Conservation (phyloP, 2,113 vertebrate genomes). For the Orthonyx spaldingii region DNA sequence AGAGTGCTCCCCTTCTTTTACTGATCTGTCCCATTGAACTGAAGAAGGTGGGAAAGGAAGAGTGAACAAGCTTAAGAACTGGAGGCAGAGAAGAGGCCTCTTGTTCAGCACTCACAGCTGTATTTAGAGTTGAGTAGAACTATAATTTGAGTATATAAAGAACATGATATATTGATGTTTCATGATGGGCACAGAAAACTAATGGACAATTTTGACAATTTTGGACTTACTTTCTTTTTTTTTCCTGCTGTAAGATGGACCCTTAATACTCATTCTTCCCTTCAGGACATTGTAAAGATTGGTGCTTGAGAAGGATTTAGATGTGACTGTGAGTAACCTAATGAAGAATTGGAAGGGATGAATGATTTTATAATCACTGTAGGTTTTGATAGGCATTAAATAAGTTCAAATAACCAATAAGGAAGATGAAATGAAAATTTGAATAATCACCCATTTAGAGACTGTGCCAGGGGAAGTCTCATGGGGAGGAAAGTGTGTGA, state of each 20-base stretch:
- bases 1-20: background rate
- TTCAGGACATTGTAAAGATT: background rate
- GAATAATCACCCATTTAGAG: background rate
- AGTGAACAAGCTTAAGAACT: background rate
- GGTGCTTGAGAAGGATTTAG: conserved; percentile 9
- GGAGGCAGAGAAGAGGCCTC: background rate
- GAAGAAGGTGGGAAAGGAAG: background rate
- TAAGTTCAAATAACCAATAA: background rate
- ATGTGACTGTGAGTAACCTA: background rate
- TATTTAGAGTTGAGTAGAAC: background rate
- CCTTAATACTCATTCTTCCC: background rate
- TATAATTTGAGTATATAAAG: background rate
- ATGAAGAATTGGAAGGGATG: background rate
- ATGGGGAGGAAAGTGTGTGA: background rate
- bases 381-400: background rate
- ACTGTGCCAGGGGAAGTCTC: background rate
- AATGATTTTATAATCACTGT: conserved; percentile 17
- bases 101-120: background rate
- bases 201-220: background rate
- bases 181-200: background rate
- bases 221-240: background rate
- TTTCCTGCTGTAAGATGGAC: background rate
- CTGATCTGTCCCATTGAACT: background rate
- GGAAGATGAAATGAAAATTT: background rate
- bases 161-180: background rate